These are phyloP conservation scores for Hirtodrosophila duncani DNA, from an alignment of 2,888 invertebrate species.

Conservation along the genomic window DNA sequence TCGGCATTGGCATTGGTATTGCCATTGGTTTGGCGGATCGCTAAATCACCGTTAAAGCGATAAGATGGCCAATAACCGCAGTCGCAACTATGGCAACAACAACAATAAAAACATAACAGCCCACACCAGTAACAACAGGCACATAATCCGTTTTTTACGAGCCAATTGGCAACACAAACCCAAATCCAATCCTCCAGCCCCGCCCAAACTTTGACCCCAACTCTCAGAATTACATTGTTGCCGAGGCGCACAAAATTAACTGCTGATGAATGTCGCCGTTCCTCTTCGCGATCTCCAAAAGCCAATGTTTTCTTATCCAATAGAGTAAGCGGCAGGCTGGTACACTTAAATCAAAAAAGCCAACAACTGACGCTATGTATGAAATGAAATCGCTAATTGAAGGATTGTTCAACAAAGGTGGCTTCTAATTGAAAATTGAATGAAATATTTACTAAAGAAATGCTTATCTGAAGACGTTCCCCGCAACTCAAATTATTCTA, in stretches of 20 bases:
- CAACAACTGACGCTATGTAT: no score
- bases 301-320: no score
- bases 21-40: conserved; percentile 36
- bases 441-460: no score
- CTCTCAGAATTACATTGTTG: conserved; percentile 66
- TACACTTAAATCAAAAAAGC: no score
- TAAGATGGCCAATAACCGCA: conserved; percentile 55
- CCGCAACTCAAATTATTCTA: no score
- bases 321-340: no score
- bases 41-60: conserved; percentile 72
- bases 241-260: conserved; percentile 76
- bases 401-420: no score
- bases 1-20: conserved; percentile 1
- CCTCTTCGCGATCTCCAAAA: no score
- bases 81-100: conserved; percentile 34
- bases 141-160: conserved; percentile 65
- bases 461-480: no score
- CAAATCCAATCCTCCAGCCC: conserved; percentile 13
- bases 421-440: no score
- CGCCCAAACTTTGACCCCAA: background rate
- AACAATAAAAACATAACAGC: conserved; percentile 19
- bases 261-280: conserved; percentile 71
- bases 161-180: conserved; percentile 72
- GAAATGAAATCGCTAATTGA: no score
- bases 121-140: conserved; percentile 24